Conservation (phyloP, 2,888 invertebrate genomes). For the Petrophora chlorosata region DNA sequence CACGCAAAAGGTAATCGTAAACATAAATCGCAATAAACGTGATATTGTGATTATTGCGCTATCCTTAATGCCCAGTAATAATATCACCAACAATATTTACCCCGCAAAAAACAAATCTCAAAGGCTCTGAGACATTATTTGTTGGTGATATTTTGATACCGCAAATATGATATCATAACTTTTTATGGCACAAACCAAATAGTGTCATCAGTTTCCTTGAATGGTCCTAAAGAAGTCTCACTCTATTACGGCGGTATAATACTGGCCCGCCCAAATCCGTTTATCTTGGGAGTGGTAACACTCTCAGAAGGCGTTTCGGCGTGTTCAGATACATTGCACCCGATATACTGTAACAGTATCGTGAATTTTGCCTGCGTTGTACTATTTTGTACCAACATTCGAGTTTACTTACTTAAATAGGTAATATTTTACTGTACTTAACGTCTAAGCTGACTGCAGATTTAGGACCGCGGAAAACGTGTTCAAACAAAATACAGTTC, state of each 20-base stretch:
- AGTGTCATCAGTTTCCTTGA: conserved; percentile 72
- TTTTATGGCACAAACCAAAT: conserved; percentile 77
- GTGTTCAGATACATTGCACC: conserved; percentile 66
- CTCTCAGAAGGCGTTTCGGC: conserved; percentile 53
- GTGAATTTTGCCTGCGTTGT: conserved; percentile 21
- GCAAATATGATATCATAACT: conserved; percentile 73
- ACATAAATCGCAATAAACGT: conserved; percentile 29
- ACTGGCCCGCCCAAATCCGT: conserved; percentile 71
- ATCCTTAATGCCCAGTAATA: conserved; percentile 24
- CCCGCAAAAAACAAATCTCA: conserved; percentile 46
- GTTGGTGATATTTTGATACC: conserved; percentile 70
- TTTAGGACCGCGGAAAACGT: not conserved
- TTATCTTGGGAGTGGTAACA: conserved; percentile 70
- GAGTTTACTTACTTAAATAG: conserved; percentile 9
- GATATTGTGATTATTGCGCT: conserved; percentile 23
- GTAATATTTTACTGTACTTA: conserved; percentile 14
- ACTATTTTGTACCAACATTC: conserved; percentile 15
- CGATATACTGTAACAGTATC: conserved; percentile 49
- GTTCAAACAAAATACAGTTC: conserved; percentile 6
- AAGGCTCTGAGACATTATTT: conserved; percentile 55
- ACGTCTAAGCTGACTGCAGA: conserved; percentile 4
- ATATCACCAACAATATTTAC: conserved; percentile 33
- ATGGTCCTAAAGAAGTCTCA: conserved; percentile 72
- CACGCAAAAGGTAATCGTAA: conserved; percentile 22
- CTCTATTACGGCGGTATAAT: conserved; percentile 71